Evolutionary conservation across 2,888 invertebrate genomes (phyloP).

Genomic region (Drosophila infuscata): DNA sequence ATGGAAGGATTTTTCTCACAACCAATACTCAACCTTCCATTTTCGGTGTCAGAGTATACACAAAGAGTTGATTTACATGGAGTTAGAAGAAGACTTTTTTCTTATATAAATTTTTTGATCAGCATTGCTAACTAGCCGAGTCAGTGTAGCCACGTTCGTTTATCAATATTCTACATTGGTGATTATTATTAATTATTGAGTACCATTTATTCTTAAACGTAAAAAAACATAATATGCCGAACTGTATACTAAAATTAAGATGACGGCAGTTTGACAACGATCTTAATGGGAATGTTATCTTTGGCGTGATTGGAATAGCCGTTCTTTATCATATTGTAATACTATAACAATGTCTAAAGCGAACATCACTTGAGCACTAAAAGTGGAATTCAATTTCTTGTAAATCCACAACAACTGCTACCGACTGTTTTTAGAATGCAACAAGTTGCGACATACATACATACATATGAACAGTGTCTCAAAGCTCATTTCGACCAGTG

Average conservation of each 20-base stretch:
- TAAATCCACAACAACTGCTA: not conserved
- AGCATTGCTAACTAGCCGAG: not conserved
- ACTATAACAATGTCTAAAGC: not conserved
- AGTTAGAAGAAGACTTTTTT: not conserved
- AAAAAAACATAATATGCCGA: not conserved
- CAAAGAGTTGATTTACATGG: not conserved
- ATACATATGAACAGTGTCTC: too few species aligned
- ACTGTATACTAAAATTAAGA: not conserved
- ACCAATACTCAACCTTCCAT: not conserved
- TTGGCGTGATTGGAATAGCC: not conserved
- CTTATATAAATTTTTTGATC: not conserved
- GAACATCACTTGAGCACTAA: not conserved
- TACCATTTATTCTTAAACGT: not conserved
- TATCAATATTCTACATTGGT: not conserved
- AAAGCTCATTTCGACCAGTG: too few species aligned
- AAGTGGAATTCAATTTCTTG: not conserved
- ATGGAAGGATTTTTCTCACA: not conserved
- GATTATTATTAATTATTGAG: not conserved
- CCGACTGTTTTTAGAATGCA: not conserved
- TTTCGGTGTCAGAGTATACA: not conserved
- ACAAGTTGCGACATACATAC: not conserved
- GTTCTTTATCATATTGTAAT: not conserved
- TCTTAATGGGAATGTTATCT: not conserved
- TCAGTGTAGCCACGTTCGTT: not conserved
- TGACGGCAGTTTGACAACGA: not conserved